Percentiles rank a stretch among this genome's conserved stretches.
These are phyloP conservation scores for Gnathonemus longibarbis DNA, from an alignment of 2,113 vertebrate genomes.

Conservation along the genomic window DNA sequence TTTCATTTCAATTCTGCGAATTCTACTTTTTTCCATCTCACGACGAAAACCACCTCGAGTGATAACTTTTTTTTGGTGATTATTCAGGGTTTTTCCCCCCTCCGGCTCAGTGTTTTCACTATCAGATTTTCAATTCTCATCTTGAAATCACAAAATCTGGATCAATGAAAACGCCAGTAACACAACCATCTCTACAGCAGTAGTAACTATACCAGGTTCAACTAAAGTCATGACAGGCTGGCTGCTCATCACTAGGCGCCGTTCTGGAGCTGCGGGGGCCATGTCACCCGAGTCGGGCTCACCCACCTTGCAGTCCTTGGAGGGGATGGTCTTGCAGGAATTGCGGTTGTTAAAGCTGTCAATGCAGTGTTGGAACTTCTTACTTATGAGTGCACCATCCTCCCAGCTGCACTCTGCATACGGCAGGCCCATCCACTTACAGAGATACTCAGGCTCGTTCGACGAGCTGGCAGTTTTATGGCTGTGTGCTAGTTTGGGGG, in stretches of 20 bases:
- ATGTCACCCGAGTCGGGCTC: neutral
- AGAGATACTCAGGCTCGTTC: slow-evolving; percentile 87
- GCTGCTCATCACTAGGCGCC: neutral
- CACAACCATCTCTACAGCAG: neutral
- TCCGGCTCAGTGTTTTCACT: neutral
- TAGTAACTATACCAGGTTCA: neutral
- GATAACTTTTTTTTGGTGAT: neutral
- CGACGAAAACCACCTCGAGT: neutral
- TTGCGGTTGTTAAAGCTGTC: slow-evolving; percentile 81
- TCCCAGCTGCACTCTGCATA: slow-evolving; percentile 98
- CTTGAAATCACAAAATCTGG: neutral
- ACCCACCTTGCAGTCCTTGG: slow-evolving; percentile 89
- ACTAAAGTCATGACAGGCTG: neutral
- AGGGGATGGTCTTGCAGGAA: slow-evolving; percentile 83
- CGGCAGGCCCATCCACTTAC: slow-evolving; percentile 97
- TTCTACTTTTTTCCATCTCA: neutral
- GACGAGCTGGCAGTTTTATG: slow-evolving; percentile 70
- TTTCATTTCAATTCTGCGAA: neutral
- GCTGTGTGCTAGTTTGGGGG: slow-evolving; percentile 67
- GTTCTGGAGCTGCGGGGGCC: neutral
- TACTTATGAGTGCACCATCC: slow-evolving; percentile 81
- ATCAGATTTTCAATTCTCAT: neutral
- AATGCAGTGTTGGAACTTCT: slow-evolving; percentile 84
- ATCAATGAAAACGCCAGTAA: neutral
- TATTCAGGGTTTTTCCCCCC: neutral